phyloP scores from a whole-genome alignment of 2,888 invertebrate species.

The Digitonthophagus gazella region DNA sequence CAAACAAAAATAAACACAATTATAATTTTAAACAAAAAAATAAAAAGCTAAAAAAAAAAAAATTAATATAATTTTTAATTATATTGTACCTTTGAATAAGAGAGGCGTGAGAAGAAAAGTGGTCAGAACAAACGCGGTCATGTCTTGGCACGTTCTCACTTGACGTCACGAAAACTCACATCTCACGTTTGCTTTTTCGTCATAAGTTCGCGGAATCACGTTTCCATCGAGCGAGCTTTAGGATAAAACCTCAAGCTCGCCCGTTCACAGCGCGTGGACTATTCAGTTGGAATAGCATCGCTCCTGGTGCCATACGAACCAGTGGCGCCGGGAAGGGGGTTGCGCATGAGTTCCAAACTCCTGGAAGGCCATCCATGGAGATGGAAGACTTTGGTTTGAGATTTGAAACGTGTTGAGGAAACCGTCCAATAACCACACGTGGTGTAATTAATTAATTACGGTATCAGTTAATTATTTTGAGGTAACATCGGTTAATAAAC shows the following conservation, averaged over 20 bases:
- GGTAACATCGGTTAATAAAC: background rate
- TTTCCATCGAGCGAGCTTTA: background rate
- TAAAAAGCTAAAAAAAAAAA: too few relatives aligned
- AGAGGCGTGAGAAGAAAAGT: background rate
- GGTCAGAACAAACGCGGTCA: background rate
- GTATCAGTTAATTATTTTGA: background rate
- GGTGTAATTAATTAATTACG: background rate
- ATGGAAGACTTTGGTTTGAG: background rate
- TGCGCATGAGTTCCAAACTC: background rate
- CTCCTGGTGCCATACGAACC: background rate
- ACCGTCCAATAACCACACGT: background rate
- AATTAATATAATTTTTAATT: too few relatives aligned
- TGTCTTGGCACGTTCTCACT: background rate
- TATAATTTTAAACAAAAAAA: too few relatives aligned
- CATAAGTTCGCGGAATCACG: background rate
- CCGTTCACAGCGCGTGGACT: background rate
- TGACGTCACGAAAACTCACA: background rate
- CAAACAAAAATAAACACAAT: too few relatives aligned
- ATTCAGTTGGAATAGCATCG: background rate
- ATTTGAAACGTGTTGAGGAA: background rate
- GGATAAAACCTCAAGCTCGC: background rate
- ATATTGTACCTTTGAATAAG: background rate
- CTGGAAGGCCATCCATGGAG: background rate
- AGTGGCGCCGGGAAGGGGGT: background rate
- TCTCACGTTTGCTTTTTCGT: background rate